Conservation (phyloP, 2,113 vertebrate genomes). For the Charina bottae region DNA sequence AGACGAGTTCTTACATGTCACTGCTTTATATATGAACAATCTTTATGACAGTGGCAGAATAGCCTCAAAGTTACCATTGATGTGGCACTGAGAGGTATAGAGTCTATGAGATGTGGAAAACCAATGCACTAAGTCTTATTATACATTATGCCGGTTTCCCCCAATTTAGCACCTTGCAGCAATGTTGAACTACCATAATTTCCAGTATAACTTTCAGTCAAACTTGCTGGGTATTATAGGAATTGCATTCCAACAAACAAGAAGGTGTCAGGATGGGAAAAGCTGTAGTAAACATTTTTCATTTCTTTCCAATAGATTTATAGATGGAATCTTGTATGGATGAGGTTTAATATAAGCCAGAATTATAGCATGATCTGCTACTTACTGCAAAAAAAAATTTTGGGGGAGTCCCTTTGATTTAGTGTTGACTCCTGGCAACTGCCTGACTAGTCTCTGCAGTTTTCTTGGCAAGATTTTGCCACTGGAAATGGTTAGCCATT, state of each 20-base stretch:
- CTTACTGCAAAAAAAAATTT: background rate
- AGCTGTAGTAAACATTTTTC: background rate
- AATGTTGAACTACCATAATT: too few relatives aligned
- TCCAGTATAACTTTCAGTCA: too few relatives aligned
- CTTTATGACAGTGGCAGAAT: background rate
- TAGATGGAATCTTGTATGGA: background rate
- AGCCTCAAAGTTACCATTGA: background rate
- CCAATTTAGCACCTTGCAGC: too few relatives aligned
- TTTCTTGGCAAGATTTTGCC: too few relatives aligned
- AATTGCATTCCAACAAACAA: too few relatives aligned
- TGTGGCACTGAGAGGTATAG: background rate
- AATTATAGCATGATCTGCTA: background rate
- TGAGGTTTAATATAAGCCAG: background rate
- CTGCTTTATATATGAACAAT: background rate
- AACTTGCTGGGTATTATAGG: too few relatives aligned
- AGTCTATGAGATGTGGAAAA: background rate
- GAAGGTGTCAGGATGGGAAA: too few relatives aligned
- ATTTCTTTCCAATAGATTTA: background rate
- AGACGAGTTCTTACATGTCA: background rate
- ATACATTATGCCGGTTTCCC: background rate
- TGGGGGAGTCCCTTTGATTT: too few relatives aligned
- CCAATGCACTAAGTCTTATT: background rate
- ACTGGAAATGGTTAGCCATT: too few relatives aligned
- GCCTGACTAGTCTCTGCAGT: too few relatives aligned
- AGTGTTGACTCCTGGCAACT: too few relatives aligned